Base-by-base conservation (phyloP, 2,888 invertebrate species). In the Andrena bucephala region DNA sequence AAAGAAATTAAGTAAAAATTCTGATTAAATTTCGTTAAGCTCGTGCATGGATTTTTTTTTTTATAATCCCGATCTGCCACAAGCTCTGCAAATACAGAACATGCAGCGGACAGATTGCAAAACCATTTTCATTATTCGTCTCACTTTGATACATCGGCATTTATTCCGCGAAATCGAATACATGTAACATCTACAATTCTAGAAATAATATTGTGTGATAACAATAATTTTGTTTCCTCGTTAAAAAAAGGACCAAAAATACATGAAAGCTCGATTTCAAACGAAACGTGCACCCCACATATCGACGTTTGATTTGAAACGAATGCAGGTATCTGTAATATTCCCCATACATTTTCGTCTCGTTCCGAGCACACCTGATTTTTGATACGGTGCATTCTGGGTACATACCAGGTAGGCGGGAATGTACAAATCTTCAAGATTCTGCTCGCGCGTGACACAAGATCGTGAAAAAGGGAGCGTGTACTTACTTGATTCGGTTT, bases 101-200 rank as follows among this genome's bases (percentile, higher is more conserved):
- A 42, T 42, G 52, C 27, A 20, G 29, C 20, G 36, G 36, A 36
- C 20, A 31, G 71, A 42, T 54, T 24, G 68, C 72, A 36, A 63
- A 79, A 62, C 63, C 67, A 79, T 77, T 72, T 81, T 78, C 72
- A 78, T 78, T 77, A 78, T 66, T 81, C 48, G 54, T 36, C 57
- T 68, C 79, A 29, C 72, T 68, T 71, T 79, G 72, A 72, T 66
- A 48, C 69, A 50, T 74, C 60, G 42, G 27, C 59, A 33, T 70
- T 81, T 59, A 48, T 66, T n/a, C 54, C 31, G 29, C 54, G 42
- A 66, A 69, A 78, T 72, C 65, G 63, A 52, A 74, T 31, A 42
- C 54, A 33, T 20, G 72, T 70, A 63, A 68, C 67, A 13, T 27
- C n/a, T 16, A 52, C 67, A 63, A 48, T 69, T 72, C 60, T 57